These are phyloP conservation scores for Hirtodrosophila cameraria DNA, from an alignment of 2,888 invertebrate species.

Conservation along the genomic window DNA sequence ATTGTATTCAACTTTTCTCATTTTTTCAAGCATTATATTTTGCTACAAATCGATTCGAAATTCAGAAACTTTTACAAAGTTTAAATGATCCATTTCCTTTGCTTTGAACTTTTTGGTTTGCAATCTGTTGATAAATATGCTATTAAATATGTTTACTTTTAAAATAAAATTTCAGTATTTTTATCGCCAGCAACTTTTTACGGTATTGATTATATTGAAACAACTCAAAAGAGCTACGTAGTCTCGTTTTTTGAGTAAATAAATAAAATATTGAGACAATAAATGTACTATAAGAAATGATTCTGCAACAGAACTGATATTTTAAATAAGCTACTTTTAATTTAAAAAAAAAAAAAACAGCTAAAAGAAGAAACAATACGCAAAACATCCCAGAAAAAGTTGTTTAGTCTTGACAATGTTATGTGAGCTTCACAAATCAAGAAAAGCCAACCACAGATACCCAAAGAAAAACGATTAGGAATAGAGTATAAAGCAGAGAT, in stretches of 20 bases:
- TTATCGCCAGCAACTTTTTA: neutral
- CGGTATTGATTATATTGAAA: neutral
- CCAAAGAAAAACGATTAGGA: no score
- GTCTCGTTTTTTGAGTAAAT: neutral
- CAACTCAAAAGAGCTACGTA: neutral
- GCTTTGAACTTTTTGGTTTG: conserved; percentile 15
- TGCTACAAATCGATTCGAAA: neutral
- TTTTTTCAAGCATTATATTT: neutral
- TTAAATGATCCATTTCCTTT: conserved; percentile 23
- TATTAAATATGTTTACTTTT: neutral
- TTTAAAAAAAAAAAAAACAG: no score
- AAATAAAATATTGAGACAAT: neutral
- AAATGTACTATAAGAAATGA: neutral
- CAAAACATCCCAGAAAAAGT: no score
- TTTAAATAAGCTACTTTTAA: no score
- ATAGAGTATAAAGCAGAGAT: no score
- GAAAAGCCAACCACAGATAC: no score
- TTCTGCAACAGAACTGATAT: no score
- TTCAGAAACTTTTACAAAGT: conserved; percentile 26
- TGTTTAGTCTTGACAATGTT: no score
- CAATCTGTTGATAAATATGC: neutral
- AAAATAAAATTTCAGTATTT: neutral
- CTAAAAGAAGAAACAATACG: no score
- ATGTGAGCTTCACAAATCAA: no score
- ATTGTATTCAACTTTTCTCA: conserved; percentile 39